Percentiles rank a stretch among this genome's conserved stretches.
phyloP scores from a whole-genome alignment of 2,797 vertebrate genomes.

The Pelodytes ibericus region DNA sequence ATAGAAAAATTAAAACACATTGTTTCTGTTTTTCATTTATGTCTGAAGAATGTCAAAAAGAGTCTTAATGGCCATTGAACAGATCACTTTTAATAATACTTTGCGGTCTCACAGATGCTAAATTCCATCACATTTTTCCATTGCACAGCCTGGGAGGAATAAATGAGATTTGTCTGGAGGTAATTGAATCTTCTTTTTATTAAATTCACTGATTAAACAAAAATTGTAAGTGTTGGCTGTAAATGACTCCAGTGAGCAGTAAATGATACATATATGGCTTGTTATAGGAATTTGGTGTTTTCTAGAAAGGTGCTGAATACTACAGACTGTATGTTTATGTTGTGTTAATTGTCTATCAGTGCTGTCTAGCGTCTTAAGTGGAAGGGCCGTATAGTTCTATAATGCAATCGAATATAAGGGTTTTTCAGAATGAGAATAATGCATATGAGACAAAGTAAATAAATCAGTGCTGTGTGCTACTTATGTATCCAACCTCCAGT shows the following conservation, averaged over 20 bases:
- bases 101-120: neutral
- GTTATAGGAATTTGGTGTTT: neutral
- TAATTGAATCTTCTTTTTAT: neutral
- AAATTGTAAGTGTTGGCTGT: neutral
- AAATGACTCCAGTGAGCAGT: neutral
- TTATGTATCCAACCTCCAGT: no score
- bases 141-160: neutral
- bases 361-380: no score
- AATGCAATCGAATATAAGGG: no score
- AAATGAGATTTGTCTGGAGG: neutral
- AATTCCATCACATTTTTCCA: neutral
- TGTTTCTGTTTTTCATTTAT: neutral
- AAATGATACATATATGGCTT: neutral
- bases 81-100: neutral
- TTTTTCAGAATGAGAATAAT: no score
- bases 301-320: neutral
- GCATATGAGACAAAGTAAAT: no score
- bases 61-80: neutral
- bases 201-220: neutral
- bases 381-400: no score
- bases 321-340: no score
- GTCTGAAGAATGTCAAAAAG: neutral
- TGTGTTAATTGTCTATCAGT: no score
- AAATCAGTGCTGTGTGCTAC: no score
- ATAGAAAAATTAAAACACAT: neutral